Percentiles rank a stretch among this genome's conserved stretches.
phyloP scores from a whole-genome alignment of 1,140 invertebrate genomes.

The Epicauta chinensis region DNA sequence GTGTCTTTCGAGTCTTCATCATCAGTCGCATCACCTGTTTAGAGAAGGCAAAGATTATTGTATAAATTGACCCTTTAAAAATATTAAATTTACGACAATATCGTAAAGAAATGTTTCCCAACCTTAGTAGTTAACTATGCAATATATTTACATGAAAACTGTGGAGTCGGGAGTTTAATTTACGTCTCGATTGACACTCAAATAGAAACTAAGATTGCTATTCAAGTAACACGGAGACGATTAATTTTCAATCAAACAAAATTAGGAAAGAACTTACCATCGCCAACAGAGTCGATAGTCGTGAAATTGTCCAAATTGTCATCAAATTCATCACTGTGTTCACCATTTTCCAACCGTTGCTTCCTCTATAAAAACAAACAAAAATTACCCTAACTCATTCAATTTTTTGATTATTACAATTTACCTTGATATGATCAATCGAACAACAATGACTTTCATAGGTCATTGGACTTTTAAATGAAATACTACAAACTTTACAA shows the following conservation, averaged over 20 bases:
- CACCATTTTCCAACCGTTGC: constrained; percentile 43
- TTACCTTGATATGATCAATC: constrained; percentile 70
- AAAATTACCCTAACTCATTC: background rate
- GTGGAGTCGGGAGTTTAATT: constrained; percentile 16
- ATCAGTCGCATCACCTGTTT: constrained; percentile 34
- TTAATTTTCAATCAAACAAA: constrained; percentile 2
- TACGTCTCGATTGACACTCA: constrained; percentile 26
- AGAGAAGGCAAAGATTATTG: too few species aligned
- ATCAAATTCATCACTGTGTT: constrained; percentile 46
- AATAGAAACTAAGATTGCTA: constrained; percentile 20
- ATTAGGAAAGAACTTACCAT: constrained; percentile 48
- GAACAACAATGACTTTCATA: constrained; percentile 76
- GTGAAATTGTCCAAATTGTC: constrained; percentile 78
- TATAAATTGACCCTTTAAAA: too few species aligned
- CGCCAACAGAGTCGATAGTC: constrained; percentile 74
- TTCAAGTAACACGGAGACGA: constrained; percentile 24
- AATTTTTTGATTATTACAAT: background rate
- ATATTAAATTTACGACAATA: background rate
- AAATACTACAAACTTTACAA: constrained; percentile 63
- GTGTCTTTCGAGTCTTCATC: constrained; percentile 53
- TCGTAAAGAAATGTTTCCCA: constrained; percentile 5
- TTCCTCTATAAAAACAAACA: constrained; percentile 46
- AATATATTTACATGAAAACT: background rate
- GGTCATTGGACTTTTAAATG: constrained; percentile 72
- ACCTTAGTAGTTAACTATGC: constrained; percentile 4